phyloP scores from a whole-genome alignment of 2,888 invertebrate species.

The Papilio elwesi region DNA sequence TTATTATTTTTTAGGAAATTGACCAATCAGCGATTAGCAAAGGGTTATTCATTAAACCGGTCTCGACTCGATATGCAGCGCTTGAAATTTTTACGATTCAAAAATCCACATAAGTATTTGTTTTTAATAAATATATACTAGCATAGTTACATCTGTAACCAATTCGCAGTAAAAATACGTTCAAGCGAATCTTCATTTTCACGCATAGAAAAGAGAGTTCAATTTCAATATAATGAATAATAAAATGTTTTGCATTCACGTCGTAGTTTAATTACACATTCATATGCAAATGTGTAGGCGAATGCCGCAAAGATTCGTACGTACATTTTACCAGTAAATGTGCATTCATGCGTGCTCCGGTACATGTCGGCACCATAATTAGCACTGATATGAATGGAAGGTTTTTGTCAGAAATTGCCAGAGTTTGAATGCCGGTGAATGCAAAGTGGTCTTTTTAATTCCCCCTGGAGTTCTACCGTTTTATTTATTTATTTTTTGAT shows the following conservation, averaged over 20 bases:
- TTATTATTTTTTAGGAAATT: background rate
- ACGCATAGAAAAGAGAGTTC: slow-evolving; percentile 7
- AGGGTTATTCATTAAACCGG: slow-evolving; percentile 32
- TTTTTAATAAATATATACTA: slow-evolving; percentile 39
- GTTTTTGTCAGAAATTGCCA: slow-evolving; percentile 63
- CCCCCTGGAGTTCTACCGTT: slow-evolving; percentile 32
- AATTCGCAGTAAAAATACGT: slow-evolving; percentile 25
- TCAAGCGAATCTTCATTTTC: slow-evolving; percentile 26
- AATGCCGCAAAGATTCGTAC: slow-evolving; percentile 77
- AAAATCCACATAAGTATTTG: slow-evolving; percentile 34
- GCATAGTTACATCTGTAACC: slow-evolving; percentile 34
- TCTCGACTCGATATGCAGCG: slow-evolving; percentile 9
- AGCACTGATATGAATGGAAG: slow-evolving; percentile 70
- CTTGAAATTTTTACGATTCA: slow-evolving; percentile 21
- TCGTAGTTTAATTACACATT: slow-evolving; percentile 82
- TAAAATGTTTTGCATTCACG: slow-evolving; percentile 47
- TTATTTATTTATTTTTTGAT: slow-evolving; percentile 35
- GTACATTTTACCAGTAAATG: slow-evolving; percentile 68
- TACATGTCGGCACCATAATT: slow-evolving; percentile 77
- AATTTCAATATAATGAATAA: slow-evolving; percentile 13
- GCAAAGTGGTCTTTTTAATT: slow-evolving; percentile 48
- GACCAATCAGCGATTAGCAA: slow-evolving; percentile 25
- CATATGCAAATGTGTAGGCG: slow-evolving; percentile 79
- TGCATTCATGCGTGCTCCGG: slow-evolving; percentile 76
- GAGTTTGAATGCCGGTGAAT: slow-evolving; percentile 53